Evolutionary conservation across 2,113 vertebrate species (phyloP).

Genomic region (Rousettus leschenaultii): DNA sequence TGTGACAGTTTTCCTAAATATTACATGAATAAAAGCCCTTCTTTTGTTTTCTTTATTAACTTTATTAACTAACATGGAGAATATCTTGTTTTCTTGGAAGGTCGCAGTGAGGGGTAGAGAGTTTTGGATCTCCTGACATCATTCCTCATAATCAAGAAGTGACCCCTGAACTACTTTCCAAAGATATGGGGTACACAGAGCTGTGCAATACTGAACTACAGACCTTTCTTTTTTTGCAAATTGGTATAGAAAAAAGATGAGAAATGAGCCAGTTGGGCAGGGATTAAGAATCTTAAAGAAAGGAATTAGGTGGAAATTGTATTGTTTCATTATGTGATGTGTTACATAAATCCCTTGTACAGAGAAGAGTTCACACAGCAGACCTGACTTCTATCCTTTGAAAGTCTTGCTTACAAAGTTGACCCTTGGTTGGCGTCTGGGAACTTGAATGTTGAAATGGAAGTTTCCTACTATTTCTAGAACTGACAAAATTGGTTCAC

Average conservation of each 20-base stretch:
- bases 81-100: background rate
- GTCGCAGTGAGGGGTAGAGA: background rate
- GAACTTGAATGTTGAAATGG: background rate
- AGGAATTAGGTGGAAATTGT: background rate
- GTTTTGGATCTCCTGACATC: background rate
- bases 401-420: background rate
- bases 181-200: background rate
- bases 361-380: background rate
- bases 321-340: background rate
- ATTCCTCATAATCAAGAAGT: background rate
- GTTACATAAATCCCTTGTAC: background rate
- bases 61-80: background rate
- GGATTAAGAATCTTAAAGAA: constrained; percentile 8
- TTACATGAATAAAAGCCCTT: background rate
- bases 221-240: background rate
- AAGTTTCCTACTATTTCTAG: background rate
- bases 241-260: background rate
- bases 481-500: background rate
- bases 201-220: background rate
- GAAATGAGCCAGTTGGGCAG: background rate
- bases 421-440: background rate
- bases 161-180: background rate
- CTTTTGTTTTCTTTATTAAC: background rate
- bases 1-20: background rate
- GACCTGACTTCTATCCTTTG: background rate